Percentiles rank a stretch among this genome's conserved stretches.
Evolutionary conservation across 2,113 vertebrate species (phyloP).

Genomic region (Illadopsis cleaveri): DNA sequence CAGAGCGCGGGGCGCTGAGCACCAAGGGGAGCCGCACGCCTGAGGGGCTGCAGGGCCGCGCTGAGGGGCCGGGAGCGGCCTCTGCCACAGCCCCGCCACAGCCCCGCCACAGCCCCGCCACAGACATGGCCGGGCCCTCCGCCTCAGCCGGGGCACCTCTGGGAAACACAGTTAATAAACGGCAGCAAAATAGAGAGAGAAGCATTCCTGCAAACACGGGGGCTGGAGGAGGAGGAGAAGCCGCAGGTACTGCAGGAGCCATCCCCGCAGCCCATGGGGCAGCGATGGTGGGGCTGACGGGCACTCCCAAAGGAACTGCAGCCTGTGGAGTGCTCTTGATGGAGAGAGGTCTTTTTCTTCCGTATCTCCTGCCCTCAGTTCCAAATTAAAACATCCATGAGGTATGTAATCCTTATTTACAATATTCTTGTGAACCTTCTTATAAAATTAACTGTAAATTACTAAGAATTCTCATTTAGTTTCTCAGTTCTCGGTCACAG

Average conservation of each 20-base stretch:
- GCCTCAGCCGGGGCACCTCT: background rate
- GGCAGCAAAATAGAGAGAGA: background rate
- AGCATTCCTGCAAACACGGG: background rate
- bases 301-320: background rate
- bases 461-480: background rate
- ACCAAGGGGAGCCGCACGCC: background rate
- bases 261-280: accelerated
- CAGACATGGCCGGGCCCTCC: background rate
- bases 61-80: background rate
- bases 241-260: background rate
- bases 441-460: background rate
- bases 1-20: background rate
- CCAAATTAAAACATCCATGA: background rate
- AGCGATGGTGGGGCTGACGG: background rate
- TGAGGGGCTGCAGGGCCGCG: accelerated
- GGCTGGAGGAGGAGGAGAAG: background rate
- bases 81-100: background rate
- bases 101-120: background rate
- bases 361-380: background rate
- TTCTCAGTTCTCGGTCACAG: background rate
- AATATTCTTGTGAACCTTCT: background rate
- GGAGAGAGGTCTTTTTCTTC: background rate
- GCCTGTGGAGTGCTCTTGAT: accelerated
- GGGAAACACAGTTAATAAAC: background rate
- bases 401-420: background rate